Base-by-base conservation (phyloP, 2,888 invertebrate species). In the Rhamphomyia laevipes region DNA sequence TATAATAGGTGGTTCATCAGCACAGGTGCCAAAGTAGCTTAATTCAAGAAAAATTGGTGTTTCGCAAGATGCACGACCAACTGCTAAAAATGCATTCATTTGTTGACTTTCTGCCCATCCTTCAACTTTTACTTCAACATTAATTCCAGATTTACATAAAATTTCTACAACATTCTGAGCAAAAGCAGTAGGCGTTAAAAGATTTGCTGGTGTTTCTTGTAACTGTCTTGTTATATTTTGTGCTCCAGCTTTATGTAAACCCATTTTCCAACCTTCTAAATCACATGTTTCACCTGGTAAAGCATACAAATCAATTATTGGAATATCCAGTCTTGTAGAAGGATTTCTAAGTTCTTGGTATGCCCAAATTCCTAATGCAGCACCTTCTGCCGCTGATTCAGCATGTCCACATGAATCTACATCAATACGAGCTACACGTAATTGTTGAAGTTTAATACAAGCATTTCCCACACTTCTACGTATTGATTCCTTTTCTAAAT, bases 171-270 rank as follows among this genome's bases (percentile, higher is more conserved):
- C 80, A 55, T 79, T 76, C 67, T 85, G 80, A 2, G 86, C 83
- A 64, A 89, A 89, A 4, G 77, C 74, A 1, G 83, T 84, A 1
- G 90, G 90, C 3, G 86, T 88, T 64, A 90, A 74, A 49, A 80
- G 61, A 64, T 90, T 90, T 2, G 88, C 80, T 1, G 90, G 88
- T 61, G 83, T 80, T 67, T 90, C 89, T 74, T 84, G 85, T 13
- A 90, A 68, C 56, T 76, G 78, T 7, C 88, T 72, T 0, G 86
- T 82, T 49, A 88, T 71, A 67, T 90, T 90, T 68, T 91, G 90
- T 1, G 84, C 82, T 50, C 84, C 81, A 0, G 85, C 88, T 61
- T 86, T 80, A 48, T 80, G 70, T 30, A 76, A 59, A 0, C 90
- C 90, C 51, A 80, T 77, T 55, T 77, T 74, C 86, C 86, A 89